phyloP scores from a whole-genome alignment of 2,888 invertebrate species.

The Fragum sueziense region DNA sequence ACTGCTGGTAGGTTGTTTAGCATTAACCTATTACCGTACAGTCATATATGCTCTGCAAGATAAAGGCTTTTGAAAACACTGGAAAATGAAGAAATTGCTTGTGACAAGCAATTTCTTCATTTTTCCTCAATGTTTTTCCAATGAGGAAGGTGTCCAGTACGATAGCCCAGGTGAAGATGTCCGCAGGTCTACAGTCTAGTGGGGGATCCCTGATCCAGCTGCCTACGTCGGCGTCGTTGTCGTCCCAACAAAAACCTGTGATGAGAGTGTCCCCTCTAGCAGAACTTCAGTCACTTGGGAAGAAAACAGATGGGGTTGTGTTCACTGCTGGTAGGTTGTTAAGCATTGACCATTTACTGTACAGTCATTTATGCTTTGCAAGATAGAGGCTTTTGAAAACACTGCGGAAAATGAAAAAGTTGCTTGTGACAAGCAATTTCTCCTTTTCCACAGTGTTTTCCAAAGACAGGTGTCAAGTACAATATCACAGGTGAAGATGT shows the following conservation, averaged over 20 bases:
- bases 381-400: too few relatives aligned
- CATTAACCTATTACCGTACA: too few relatives aligned
- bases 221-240: slow-evolving; percentile 47
- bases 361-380: too few relatives aligned
- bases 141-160: slow-evolving; percentile 59
- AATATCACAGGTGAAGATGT: slow-evolving; percentile 65
- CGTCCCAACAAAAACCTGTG: slow-evolving; percentile 70
- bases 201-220: slow-evolving; percentile 56
- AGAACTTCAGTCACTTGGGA: slow-evolving; percentile 1
- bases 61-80: too few relatives aligned
- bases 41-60: too few relatives aligned
- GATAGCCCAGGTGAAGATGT: slow-evolving; percentile 65
- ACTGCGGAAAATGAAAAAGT: too few relatives aligned
- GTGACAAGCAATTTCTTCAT: too few relatives aligned
- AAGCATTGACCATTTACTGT: not conserved
- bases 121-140: too few relatives aligned
- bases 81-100: too few relatives aligned
- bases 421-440: too few relatives aligned
- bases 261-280: slow-evolving; percentile 79
- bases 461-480: slow-evolving; percentile 39
- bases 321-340: slow-evolving; percentile 46
- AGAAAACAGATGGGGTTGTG: slow-evolving; percentile 31
- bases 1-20: slow-evolving; percentile 42
- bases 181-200: slow-evolving; percentile 60
- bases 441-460: too few relatives aligned